These are phyloP conservation scores for Chlorops oryzae DNA, from an alignment of 1,140 invertebrate genomes.

Conservation along the genomic window DNA sequence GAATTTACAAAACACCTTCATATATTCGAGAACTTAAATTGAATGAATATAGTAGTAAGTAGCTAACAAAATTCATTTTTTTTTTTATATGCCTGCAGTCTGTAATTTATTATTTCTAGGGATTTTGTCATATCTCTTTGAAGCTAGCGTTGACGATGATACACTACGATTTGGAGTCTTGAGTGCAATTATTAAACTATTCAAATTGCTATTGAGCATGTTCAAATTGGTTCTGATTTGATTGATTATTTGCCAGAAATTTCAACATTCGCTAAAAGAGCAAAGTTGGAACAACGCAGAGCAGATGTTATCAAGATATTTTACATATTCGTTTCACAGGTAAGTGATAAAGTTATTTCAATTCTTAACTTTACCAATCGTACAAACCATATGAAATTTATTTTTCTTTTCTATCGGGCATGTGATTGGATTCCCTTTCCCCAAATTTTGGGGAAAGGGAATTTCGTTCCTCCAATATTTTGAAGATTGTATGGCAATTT, in stretches of 20 bases:
- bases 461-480: too few relatives aligned
- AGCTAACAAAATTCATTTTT: too few relatives aligned
- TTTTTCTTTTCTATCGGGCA: too few relatives aligned
- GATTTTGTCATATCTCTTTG: conserved; percentile 15
- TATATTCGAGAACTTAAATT: conserved; percentile 12
- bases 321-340: conserved; percentile 14
- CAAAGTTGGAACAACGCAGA: conserved; percentile 10
- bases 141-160: conserved; percentile 10
- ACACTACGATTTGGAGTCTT: conserved; percentile 8
- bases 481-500: too few relatives aligned
- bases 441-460: too few relatives aligned
- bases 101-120: conserved; percentile 2
- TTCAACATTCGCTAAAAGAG: conserved; percentile 8
- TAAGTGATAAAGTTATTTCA: neutral
- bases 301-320: conserved; percentile 15
- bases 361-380: neutral
- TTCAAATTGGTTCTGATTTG: conserved; percentile 12
- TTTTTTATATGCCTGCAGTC: neutral
- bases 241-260: conserved; percentile 16
- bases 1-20: conserved; percentile 7
- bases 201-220: conserved; percentile 11
- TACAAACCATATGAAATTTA: too few relatives aligned
- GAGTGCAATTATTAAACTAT: conserved; percentile 12
- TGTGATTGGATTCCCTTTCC: too few relatives aligned
- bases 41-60: conserved; percentile 16